Evolutionary conservation across 2,113 vertebrate species (phyloP).

Genomic region (Elaphurus davidianus): DNA sequence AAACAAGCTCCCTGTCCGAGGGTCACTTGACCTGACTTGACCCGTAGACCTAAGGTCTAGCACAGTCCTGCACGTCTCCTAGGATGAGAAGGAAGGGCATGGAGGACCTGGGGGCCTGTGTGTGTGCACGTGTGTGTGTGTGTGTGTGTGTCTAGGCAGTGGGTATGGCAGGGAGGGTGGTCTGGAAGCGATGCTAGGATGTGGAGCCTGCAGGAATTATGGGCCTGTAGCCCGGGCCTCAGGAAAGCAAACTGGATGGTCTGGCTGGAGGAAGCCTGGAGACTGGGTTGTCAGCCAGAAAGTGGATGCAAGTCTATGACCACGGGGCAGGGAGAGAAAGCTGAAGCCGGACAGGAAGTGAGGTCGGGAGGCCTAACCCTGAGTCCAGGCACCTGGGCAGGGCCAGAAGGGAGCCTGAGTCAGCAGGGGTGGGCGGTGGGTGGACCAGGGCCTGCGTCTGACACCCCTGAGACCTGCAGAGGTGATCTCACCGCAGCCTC

Average conservation of each 20-base stretch:
- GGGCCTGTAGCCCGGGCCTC: fast-evolving
- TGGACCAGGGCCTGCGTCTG: fast-evolving
- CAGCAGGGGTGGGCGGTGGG: background rate
- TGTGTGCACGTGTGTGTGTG: no score
- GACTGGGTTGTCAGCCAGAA: background rate
- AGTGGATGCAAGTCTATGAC: background rate
- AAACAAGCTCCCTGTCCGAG: background rate
- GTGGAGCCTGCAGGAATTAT: no score
- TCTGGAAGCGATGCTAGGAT: no score
- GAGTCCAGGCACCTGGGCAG: background rate
- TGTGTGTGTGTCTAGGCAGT: no score
- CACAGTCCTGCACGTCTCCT: background rate
- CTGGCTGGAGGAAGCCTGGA: background rate
- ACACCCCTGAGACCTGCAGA: background rate
- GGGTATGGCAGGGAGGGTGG: background rate
- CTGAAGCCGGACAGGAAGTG: background rate
- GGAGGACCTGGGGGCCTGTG: background rate
- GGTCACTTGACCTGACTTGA: background rate
- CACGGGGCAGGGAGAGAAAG: fast-evolving
- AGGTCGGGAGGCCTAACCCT: background rate
- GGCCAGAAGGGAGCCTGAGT: background rate
- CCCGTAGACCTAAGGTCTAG: fast-evolving
- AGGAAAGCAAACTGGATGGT: background rate
- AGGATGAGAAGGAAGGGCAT: background rate
- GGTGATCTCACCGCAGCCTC: background rate